Percentiles rank a stretch among this genome's conserved stretches.
phyloP scores from a whole-genome alignment of 2,797 vertebrate species.

The Protonibea diacanthus region DNA sequence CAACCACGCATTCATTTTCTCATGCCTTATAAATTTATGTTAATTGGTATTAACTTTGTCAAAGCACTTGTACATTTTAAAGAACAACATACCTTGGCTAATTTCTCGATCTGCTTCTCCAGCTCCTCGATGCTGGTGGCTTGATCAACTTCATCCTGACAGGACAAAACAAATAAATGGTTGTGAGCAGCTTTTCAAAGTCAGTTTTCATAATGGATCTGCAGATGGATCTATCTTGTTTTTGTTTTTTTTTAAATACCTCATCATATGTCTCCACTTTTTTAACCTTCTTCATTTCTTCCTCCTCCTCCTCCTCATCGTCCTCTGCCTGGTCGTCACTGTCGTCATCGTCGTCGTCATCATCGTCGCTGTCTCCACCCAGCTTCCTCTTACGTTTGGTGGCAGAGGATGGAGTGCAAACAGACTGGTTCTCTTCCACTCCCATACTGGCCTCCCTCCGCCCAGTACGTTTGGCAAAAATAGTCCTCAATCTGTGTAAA shows the following conservation, averaged over 20 bases:
- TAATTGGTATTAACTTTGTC: conserved; percentile 18
- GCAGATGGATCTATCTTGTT: background rate
- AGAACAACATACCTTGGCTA: conserved; percentile 90
- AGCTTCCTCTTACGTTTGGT: conserved; percentile 92
- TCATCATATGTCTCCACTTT: conserved; percentile 95
- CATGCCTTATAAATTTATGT: conserved; percentile 18
- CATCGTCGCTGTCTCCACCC: conserved; percentile 92
- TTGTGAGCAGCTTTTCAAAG: background rate
- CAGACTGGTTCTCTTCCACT: conserved; percentile 90
- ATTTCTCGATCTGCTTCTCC: conserved; percentile 98
- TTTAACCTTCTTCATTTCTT: conserved; percentile 94
- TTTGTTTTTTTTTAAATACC: conserved; percentile 74
- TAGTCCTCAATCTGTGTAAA: conserved; percentile 89
- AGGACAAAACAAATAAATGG: conserved; percentile 21
- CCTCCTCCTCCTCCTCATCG: conserved; percentile 97
- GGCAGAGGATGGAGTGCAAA: conserved; percentile 88
- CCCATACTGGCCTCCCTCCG: conserved; percentile 88
- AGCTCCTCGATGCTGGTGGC: conserved; percentile 95
- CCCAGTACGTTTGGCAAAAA: conserved; percentile 96
- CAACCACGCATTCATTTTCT: conserved; percentile 34
- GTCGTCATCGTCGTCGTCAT: conserved; percentile 95
- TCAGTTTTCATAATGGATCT: background rate
- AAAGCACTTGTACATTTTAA: conserved; percentile 24
- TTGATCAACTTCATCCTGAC: conserved; percentile 96
- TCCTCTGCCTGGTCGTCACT: conserved; percentile 96